Evolutionary conservation across 35 echinoderm and acorn worm species (phyloP), one percentile per base, ranked within the genome.

Genomic region (Heliocidaris erythrogramma): DNA sequence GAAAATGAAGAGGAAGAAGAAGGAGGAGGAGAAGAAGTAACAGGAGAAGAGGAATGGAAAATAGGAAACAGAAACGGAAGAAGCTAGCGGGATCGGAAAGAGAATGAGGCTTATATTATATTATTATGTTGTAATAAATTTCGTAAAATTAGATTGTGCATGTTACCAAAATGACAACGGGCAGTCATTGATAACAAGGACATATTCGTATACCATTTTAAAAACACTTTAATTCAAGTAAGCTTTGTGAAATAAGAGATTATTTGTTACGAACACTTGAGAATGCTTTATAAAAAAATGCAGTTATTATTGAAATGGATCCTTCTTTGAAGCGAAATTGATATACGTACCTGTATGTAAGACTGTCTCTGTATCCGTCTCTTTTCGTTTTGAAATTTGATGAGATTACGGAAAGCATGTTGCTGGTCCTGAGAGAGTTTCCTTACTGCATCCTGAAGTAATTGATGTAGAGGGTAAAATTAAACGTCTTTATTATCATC

Each of bases 341-440:
- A 52, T 13, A 32, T 32, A 56, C 27, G 14, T 30, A 92, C 91
- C 87, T 94, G 85, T 17, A 96, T 96, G 59, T 90, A 86, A 9
- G 93, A 61, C 56, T 91, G 95, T 71, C 95, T 35, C 47, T 97
- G 84, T 60, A 97, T 88, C 48, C 95, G 93, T 93, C 94, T 92
- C 89, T 96, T 97, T 18, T 97, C 97, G 30, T 95, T 96, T 27
- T 97, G 94, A 17, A 97, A 91, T 52, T 95, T 92, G 27, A 97
- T 94, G 14, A 97, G 92, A 48, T 93, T 95, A 48, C 94, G 31
- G 85, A 96, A 97, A 60, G 95, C 71, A 30, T 93, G 85, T 50
- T 97, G 95, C 49, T 97, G 97, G 24, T 95, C 94, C 2, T 88
- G 93, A 31, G 93, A 89, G 27, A 97, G 53, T 85, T 97, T 97